Evolutionary conservation across 2,888 invertebrate species (phyloP).

Genomic region (Nomada hirtipes): DNA sequence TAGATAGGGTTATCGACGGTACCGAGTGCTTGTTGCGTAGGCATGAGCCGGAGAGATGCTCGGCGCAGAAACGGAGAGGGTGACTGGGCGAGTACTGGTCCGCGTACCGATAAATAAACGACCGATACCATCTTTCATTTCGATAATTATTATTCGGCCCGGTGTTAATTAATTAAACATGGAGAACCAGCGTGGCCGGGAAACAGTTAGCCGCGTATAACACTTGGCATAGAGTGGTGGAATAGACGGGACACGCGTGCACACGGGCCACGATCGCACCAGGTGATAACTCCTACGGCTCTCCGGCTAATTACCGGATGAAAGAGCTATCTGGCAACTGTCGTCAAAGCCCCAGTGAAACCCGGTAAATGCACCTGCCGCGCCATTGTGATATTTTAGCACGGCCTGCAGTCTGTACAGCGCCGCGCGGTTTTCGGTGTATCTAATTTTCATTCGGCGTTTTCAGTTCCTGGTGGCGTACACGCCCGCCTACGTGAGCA

Average conservation of each 20-base stretch:
- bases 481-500: background rate
- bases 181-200: slow-evolving; percentile 58
- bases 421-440: slow-evolving; percentile 42
- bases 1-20: slow-evolving; percentile 74
- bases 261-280: slow-evolving; percentile 71
- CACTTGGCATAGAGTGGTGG: slow-evolving; percentile 57
- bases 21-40: slow-evolving; percentile 37
- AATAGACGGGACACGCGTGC: slow-evolving; percentile 62
- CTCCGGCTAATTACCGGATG: slow-evolving; percentile 81
- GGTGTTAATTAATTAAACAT: slow-evolving; percentile 83
- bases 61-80: slow-evolving; percentile 11
- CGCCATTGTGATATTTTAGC: slow-evolving; percentile 70
- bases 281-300: slow-evolving; percentile 79
- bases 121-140: slow-evolving; percentile 82
- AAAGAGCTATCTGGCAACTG: slow-evolving; percentile 78
- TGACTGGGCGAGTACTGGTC: slow-evolving; percentile 63
- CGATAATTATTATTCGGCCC: slow-evolving; percentile 82
- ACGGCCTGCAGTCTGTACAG: slow-evolving; percentile 27
- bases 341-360: slow-evolving; percentile 70
- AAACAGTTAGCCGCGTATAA: slow-evolving; percentile 16
- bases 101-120: slow-evolving; percentile 79
- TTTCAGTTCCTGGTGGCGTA: slow-evolving; percentile 24
- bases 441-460: slow-evolving; percentile 68
- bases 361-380: slow-evolving; percentile 70
- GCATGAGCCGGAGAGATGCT: slow-evolving; percentile 14